Percentiles rank a stretch among this genome's conserved stretches.
These are phyloP conservation scores for Leptestheria dahalacensis DNA, from an alignment of 1,140 invertebrate species.

Conservation along the genomic window DNA sequence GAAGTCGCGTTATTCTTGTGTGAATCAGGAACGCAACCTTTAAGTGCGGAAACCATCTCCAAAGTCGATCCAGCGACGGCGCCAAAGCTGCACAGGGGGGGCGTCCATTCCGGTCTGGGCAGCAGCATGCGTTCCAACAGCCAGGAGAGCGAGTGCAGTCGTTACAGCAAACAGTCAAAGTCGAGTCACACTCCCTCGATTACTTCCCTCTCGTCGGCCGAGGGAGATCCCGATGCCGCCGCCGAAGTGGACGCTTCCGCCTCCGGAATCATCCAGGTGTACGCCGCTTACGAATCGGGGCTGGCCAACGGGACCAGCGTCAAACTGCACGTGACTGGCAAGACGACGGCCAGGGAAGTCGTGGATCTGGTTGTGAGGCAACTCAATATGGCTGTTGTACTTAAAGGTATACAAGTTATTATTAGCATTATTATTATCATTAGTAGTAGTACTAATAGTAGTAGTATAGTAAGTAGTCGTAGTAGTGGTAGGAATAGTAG, in stretches of 20 bases:
- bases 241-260: background rate
- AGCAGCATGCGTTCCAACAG: constrained; percentile 7
- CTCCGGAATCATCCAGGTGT: constrained; percentile 46
- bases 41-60: background rate
- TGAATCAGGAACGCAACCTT: too few relatives aligned
- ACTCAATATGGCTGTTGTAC: constrained; percentile 75
- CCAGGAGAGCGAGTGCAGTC: constrained; percentile 8
- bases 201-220: constrained; percentile 1
- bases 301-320: constrained; percentile 78
- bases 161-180: background rate
- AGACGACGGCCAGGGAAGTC: constrained; percentile 81
- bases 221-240: background rate
- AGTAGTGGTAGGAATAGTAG: too few relatives aligned
- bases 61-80: background rate
- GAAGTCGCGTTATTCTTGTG: too few relatives aligned
- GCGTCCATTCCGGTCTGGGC: background rate
- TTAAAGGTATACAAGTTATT: constrained; percentile 41
- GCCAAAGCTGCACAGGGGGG: too few relatives aligned
- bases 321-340: constrained; percentile 70
- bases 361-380: constrained; percentile 87
- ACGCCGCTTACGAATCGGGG: constrained; percentile 87
- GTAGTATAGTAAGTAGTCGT: background rate
- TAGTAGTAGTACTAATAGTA: background rate
- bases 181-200: background rate
- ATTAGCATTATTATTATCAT: background rate